Percentiles rank a stretch among this genome's conserved stretches.
Conservation (phyloP, 2,113 vertebrate genomes). For the Lepus europaeus region DNA sequence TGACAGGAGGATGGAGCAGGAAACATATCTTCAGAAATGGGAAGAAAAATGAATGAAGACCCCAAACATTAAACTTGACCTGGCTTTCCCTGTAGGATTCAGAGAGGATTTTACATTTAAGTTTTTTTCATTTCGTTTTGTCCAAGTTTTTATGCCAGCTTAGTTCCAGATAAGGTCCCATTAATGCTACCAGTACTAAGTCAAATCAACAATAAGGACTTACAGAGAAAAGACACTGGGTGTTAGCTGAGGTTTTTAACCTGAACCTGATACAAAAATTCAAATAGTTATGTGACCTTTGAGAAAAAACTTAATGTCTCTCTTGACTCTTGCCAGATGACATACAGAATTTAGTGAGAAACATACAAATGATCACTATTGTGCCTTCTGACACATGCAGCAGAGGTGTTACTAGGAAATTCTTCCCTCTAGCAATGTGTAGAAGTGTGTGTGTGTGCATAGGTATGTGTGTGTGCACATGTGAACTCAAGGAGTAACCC, state of each 20-base stretch:
- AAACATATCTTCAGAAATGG: slow-evolving; percentile 39
- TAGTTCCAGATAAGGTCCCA: not conserved
- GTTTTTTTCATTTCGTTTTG: slow-evolving; percentile 25
- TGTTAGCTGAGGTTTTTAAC: not conserved
- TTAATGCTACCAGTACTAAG: not conserved
- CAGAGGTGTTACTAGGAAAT: not conserved
- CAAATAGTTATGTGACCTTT: not conserved
- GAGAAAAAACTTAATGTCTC: not conserved
- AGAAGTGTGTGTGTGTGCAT: not conserved
- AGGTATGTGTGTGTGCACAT: not conserved
- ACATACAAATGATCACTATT: not conserved
- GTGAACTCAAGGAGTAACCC: not conserved
- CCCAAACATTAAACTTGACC: not conserved
- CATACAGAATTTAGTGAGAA: slow-evolving; percentile 1
- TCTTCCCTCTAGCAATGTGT: not conserved
- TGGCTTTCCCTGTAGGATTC: not conserved
- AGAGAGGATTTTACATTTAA: slow-evolving; percentile 11
- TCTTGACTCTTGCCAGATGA: not conserved
- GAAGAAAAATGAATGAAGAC: slow-evolving; percentile 14
- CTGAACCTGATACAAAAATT: not conserved
- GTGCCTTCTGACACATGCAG: not conserved
- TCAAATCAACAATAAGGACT: slow-evolving; percentile 31
- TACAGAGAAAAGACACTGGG: not conserved
- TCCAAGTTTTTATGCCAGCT: not conserved
- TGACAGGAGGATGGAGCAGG: slow-evolving; percentile 52